Evolutionary conservation across 2,888 invertebrate species (phyloP), one percentile per base, ranked within the genome.

Genomic region (Lepidochitona cinerea): DNA sequence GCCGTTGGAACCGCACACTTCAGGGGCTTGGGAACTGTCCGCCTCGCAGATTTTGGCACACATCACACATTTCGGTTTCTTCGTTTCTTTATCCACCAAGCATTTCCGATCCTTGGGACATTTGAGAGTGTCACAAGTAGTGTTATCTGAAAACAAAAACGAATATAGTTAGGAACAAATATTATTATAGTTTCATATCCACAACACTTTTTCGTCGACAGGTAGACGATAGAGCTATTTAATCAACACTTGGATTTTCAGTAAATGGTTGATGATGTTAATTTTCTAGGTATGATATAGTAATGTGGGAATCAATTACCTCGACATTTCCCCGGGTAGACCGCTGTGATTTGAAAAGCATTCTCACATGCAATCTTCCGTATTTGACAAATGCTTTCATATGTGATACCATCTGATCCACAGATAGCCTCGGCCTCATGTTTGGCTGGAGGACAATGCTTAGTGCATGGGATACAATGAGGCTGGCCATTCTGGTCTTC

Each of bases 241-340:
- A n/a, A n/a, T n/a, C n/a, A n/a, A n/a, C n/a, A n/a, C n/a, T n/a
- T n/a, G n/a, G n/a, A n/a, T n/a, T n/a, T n/a, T n/a, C n/a, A n/a
- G n/a, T n/a, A n/a, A n/a, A n/a, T n/a, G n/a, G n/a, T n/a, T n/a
- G n/a, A n/a, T n/a, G n/a, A n/a, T n/a, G n/a, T n/a, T n/a, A n/a
- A n/a, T n/a, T n/a, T n/a, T n/a, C n/a, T n/a, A n/a, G n/a, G n/a
- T n/a, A n/a, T n/a, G n/a, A n/a, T n/a, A n/a, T n/a, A n/a, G n/a
- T n/a, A 5, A 49, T 7, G 3, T 7, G 18, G 49, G 49, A 7
- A 49, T 49, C 49, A 41, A 2, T 49, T 91, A 96, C 96, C 94
- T 93, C 94, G 94, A 91, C 97, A 97, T 84, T 94, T 93, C 79
- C 97, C 96, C 90, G 94, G 94, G 92, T 97, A 97, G 66, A 97